Evolutionary conservation across 2,797 vertebrate genomes (phyloP).

Genomic region (Enteromius argenteus): DNA sequence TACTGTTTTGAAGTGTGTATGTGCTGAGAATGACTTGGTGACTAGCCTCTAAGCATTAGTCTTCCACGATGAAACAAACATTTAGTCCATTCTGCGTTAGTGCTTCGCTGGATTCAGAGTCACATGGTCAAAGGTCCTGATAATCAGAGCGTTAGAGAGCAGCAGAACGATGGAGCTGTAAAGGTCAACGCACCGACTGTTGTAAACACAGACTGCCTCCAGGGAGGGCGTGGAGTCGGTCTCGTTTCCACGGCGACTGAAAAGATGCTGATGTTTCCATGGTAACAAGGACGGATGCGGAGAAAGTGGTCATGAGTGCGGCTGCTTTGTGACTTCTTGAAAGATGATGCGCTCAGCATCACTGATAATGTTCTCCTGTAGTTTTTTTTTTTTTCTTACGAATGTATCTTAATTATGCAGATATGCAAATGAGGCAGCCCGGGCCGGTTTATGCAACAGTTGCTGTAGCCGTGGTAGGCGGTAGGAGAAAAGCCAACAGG

Average conservation of each 20-base stretch:
- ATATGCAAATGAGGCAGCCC: conserved; percentile 57
- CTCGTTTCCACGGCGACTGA: conserved; percentile 71
- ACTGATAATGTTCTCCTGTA: neutral
- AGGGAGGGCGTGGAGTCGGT: conserved; percentile 40
- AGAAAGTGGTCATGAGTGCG: conserved; percentile 47
- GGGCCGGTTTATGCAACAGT: conserved; percentile 50
- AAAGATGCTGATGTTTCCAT: conserved; percentile 69
- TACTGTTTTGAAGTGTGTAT: neutral
- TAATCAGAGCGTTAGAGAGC: conserved; percentile 19
- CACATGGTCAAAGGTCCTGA: conserved; percentile 1
- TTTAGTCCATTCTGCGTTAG: neutral
- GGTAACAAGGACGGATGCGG: conserved; percentile 70
- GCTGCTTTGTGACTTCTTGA: conserved; percentile 20
- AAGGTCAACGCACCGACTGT: conserved; percentile 61
- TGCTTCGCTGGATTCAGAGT: neutral
- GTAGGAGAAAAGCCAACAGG: conserved; percentile 5
- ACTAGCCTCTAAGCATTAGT: neutral
- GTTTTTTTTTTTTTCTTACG: neutral
- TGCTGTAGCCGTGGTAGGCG: conserved; percentile 49
- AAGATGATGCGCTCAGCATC: neutral
- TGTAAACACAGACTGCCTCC: conserved; percentile 50
- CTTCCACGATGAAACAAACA: neutral
- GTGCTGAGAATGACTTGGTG: neutral
- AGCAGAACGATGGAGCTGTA: conserved; percentile 47
- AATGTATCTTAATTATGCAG: conserved; percentile 56